These are phyloP conservation scores for Athalia rosae DNA, from an alignment of 2,888 invertebrate species.

Conservation along the genomic window DNA sequence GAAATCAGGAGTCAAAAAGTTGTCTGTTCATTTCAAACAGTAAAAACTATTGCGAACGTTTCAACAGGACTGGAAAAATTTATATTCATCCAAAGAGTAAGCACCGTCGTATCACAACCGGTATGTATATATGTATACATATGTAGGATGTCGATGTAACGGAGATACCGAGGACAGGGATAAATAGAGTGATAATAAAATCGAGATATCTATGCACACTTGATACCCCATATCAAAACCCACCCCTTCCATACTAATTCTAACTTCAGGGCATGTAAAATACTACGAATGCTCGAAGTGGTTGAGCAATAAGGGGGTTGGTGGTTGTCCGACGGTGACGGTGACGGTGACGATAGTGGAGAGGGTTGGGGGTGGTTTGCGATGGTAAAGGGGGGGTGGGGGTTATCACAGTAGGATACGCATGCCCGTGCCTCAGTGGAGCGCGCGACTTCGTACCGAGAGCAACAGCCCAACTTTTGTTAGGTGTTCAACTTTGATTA, in stretches of 20 bases:
- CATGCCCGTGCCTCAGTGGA: conserved; percentile 63
- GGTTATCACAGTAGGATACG: conserved; percentile 48
- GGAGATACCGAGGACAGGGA: too few relatives aligned
- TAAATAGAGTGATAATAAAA: too few relatives aligned
- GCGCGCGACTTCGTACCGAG: conserved; percentile 65
- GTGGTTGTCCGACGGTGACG: not conserved
- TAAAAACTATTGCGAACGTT: too few relatives aligned
- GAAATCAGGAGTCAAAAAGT: too few relatives aligned
- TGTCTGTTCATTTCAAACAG: too few relatives aligned
- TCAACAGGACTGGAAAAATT: too few relatives aligned
- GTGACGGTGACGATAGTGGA: conserved; percentile 51
- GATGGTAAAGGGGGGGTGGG: conserved; percentile 51
- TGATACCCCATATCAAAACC: not conserved
- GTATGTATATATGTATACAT: too few relatives aligned
- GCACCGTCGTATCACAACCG: too few relatives aligned
- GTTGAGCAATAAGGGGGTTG: conserved; percentile 4
- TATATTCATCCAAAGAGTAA: too few relatives aligned
- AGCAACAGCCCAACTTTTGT: conserved; percentile 52
- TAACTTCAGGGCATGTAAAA: not conserved
- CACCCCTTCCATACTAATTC: not conserved
- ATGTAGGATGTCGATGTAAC: too few relatives aligned
- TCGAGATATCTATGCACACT: too few relatives aligned
- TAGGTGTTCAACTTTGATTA: conserved; percentile 26
- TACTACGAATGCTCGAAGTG: not conserved
- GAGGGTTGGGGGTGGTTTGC: conserved; percentile 53